Base-by-base conservation (phyloP, 2,113 vertebrate species). In the Serinus canaria region DNA sequence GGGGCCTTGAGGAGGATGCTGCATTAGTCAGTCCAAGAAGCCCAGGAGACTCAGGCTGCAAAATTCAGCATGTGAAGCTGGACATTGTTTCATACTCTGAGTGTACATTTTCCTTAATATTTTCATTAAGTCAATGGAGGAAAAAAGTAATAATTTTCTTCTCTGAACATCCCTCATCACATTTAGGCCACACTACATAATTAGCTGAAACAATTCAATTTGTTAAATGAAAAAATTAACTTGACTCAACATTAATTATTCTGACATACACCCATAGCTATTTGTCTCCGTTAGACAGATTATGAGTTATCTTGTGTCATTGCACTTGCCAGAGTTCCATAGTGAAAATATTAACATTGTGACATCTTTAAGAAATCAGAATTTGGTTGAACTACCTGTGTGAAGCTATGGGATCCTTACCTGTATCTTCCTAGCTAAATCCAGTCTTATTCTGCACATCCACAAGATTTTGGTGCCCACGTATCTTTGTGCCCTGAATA, bases 151-250 rank as follows among this genome's bases (percentile, higher is more conserved):
- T 25, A 18, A 28, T 81, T 92, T 75, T 83, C 39, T 83, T 59
- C 21, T 72, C 39, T 63, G 43, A 88, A 69, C n/a, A 70, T 46
- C 13, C 56, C 39, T 83, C 64, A 63, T 39, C 2, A 13, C 73
- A 70, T 78, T 87, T 84, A 67, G 44, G 47, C 52, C 53, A 68
- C 0, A 2, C 49, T 84, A 52, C 12, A 11, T 56, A 83, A 95
- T 78, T 56, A 96, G 77, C 47, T 75, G 80, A 92, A 97, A 91
- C 74, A 89, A 91, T 87, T 87, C 39, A 59, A 74, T 94, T 89
- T 94, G 58, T 94, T 82, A 94, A 91, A 95, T 89, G 69, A 95
- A 74, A 90, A 92, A 88, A 77, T 79, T 83, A 86, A 90, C 47
- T 80, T 81, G 89, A 80, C 67, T 83, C 41, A 74, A 64, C 41